Evolutionary conservation across 2,797 vertebrate genomes (phyloP).

Genomic region (Brachymystax lenok): DNA sequence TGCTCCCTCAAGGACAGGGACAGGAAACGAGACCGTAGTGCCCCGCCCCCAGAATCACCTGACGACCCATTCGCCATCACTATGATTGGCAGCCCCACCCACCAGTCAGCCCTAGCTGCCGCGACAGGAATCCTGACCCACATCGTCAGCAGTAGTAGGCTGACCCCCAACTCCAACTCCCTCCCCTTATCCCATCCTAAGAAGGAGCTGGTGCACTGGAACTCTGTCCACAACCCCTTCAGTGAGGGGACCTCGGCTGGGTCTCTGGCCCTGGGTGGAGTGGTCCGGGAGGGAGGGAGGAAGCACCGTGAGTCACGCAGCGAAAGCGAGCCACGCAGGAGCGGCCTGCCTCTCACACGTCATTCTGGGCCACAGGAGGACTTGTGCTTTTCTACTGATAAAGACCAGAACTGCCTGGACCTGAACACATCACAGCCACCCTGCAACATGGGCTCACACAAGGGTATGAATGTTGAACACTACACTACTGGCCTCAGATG

Average conservation of each 20-base stretch:
- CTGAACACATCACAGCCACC: conserved; percentile 60
- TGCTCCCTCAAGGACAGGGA: conserved; percentile 69
- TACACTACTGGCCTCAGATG: not conserved
- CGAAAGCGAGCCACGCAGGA: conserved; percentile 70
- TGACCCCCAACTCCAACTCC: conserved; percentile 33
- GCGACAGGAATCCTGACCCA: conserved; percentile 46
- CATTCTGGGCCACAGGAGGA: conserved; percentile 80
- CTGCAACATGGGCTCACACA: conserved; percentile 49
- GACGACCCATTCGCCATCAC: conserved; percentile 82
- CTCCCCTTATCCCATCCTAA: conserved; percentile 56
- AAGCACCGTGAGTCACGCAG: conserved; percentile 63
- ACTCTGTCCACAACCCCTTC: conserved; percentile 79
- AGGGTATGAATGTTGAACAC: conserved; percentile 44
- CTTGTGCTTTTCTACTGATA: conserved; percentile 79
- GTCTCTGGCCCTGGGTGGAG: conserved; percentile 27
- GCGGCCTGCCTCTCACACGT: conserved; percentile 74
- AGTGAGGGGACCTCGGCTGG: conserved; percentile 46
- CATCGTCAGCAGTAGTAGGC: conserved; percentile 32
- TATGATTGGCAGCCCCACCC: conserved; percentile 81
- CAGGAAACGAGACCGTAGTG: conserved; percentile 71
- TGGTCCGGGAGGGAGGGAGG: conserved; percentile 60
- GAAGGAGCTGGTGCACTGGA: conserved; percentile 74
- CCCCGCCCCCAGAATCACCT: conserved; percentile 66
- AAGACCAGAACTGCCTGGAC: conserved; percentile 78
- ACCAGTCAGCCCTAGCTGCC: conserved; percentile 69